Base-by-base conservation (phyloP, 1,140 invertebrate genomes). In the Caenorhabditis inopinata region DNA sequence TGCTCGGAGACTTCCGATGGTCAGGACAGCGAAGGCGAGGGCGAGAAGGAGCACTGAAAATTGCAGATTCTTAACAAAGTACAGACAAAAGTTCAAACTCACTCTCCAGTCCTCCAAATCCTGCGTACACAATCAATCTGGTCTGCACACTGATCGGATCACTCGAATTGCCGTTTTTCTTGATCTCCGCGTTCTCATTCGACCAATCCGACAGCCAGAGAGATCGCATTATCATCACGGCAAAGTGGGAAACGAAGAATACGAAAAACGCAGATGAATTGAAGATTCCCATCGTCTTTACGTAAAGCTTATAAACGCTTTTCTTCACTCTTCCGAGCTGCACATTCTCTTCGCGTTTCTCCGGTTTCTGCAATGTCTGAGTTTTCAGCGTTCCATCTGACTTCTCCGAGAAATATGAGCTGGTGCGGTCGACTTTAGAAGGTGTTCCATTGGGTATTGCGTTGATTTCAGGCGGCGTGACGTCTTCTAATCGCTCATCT, bases 161-260 rank as follows among this genome's bases (percentile, higher is more conserved):
- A 32, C 12, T 0, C 16, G 1, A 29, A 12, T 16, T 25, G 5
- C 58, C 11, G 35, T 51, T 12, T 42, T 68, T 68, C 58, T 68
- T 68, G 2, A 68, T 11, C n/a, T 35, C 58, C n/a, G 58, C 58
- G 35, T 75, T 75, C 45, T 75, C 74, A 49, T 75, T 75, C 6
- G 74, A 75, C 74, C 74, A 75, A 35, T 75, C 45, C 7, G 74
- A 75, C 38, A 75, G 23, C 74, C 74, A 75, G 1, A 75, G 16
- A 9, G 74, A 75, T 48, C 74, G 16, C 25, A 75, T 27, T 5
- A 75, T 75, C 74, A 49, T 75, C 4, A 49, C 74, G 11, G 74
- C 21, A 21, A 48, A 75, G 38, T 75, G 74, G 48, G 74, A 5
- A 25, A 75, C 18, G n/a, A 75, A 75, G 45, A 75, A 75, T 16